A percentile compares a stretch with the other conserved stretches of the same genome.
These are phyloP conservation scores for Esox niger DNA, from an alignment of 2,113 vertebrate species.

Conservation along the genomic window DNA sequence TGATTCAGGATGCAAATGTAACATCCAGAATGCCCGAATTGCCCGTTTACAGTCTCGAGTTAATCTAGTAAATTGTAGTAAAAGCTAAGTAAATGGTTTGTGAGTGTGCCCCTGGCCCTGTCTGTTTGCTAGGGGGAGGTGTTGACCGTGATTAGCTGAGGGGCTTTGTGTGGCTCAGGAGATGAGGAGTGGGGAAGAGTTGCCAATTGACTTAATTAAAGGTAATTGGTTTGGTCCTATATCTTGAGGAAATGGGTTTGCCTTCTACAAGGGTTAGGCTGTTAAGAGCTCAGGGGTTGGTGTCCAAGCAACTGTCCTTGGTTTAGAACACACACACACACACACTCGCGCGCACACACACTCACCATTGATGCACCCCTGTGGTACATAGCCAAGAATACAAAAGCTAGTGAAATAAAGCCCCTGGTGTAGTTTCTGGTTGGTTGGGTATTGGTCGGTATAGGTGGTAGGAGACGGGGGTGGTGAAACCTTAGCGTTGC, in stretches of 20 bases:
- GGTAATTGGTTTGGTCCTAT: conserved; percentile 86
- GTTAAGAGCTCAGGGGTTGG: too few species aligned
- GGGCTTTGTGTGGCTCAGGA: conserved; percentile 68
- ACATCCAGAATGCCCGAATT: too few species aligned
- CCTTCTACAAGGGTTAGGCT: not conserved
- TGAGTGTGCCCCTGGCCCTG: conserved; percentile 19
- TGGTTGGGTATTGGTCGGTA: not conserved
- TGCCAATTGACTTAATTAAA: conserved; percentile 95
- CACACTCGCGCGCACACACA: conserved; percentile 8
- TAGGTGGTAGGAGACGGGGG: not conserved
- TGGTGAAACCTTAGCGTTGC: conserved; percentile 2
- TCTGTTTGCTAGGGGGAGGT: conserved; percentile 35
- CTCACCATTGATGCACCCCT: conserved; percentile 3
- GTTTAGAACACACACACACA: not conserved
- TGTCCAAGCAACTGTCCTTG: not conserved
- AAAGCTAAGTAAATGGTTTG: not conserved
- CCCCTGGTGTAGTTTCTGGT: conserved; percentile 40
- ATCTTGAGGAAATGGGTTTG: conserved; percentile 70
- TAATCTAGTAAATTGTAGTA: not conserved
- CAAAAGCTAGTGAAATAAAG: conserved; percentile 54
- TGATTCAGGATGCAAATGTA: too few species aligned
- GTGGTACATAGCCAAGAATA: conserved; percentile 44
- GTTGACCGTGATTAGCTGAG: conserved; percentile 15
- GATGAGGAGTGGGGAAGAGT: conserved; percentile 76
- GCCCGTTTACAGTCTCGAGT: not conserved